Conservation (phyloP, 2,797 vertebrate genomes). For the Morelia viridis region DNA sequence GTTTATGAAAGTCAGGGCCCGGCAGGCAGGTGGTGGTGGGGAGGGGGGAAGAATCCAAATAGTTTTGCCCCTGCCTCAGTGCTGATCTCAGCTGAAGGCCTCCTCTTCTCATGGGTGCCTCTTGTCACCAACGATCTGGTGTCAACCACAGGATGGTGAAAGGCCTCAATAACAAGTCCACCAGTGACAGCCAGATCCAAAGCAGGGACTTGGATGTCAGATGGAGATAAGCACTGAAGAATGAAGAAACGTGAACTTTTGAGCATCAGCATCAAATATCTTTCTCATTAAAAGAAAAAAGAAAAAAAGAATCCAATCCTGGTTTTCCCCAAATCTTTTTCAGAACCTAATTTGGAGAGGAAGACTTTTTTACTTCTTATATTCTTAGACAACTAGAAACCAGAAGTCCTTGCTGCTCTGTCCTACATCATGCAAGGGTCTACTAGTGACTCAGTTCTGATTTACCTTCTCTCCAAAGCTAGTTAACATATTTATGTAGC, state of each 20-base stretch:
- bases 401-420: background rate
- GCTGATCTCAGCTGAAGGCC: background rate
- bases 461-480: background rate
- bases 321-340: background rate
- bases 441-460: background rate
- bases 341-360: background rate
- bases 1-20: background rate
- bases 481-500: background rate
- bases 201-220: too few relatives aligned
- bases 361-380: background rate
- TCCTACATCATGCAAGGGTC: background rate
- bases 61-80: background rate
- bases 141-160: background rate
- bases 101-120: background rate
- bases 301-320: background rate
- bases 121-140: background rate
- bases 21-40: too few relatives aligned
- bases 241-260: background rate
- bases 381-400: background rate
- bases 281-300: too few relatives aligned
- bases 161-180: background rate
- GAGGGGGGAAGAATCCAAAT: background rate
- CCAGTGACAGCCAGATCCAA: too few relatives aligned
- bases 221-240: background rate
- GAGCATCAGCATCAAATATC: too few relatives aligned